Evolutionary conservation across 2,888 invertebrate species (phyloP).

Genomic region (Lasioglossum vierecki): DNA sequence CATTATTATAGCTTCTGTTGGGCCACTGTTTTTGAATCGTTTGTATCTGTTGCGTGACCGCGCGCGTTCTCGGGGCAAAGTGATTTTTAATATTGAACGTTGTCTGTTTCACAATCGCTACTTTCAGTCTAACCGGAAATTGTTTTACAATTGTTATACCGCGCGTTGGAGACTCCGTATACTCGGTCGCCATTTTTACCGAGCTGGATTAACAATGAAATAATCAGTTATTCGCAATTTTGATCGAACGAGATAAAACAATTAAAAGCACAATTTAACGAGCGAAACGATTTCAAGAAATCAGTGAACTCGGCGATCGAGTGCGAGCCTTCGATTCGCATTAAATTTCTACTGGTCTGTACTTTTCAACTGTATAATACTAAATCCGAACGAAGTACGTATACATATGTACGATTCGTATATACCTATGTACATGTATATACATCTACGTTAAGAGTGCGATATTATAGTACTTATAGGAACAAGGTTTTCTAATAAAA

Average conservation of each 20-base stretch:
- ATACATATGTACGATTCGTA: constrained; percentile 52
- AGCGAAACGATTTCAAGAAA: background rate
- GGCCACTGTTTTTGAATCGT: background rate
- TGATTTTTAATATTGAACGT: constrained; percentile 28
- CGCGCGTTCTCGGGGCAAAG: background rate
- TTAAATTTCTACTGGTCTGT: constrained; percentile 65
- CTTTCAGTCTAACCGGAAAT: constrained; percentile 38
- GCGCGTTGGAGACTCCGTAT: constrained; percentile 35
- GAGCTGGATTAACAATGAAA: background rate
- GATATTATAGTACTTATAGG: constrained; percentile 68
- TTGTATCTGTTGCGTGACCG: background rate
- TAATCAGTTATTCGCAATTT: background rate
- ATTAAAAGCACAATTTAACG: background rate
- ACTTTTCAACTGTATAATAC: constrained; percentile 76
- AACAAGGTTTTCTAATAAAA: constrained; percentile 75
- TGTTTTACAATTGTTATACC: constrained; percentile 9
- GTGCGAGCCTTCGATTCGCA: constrained; percentile 57
- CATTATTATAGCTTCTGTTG: background rate
- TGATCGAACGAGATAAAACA: background rate
- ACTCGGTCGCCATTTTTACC: background rate
- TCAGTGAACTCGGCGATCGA: constrained; percentile 4
- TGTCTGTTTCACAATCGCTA: constrained; percentile 33
- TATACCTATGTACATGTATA: constrained; percentile 60
- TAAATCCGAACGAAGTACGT: constrained; percentile 51
- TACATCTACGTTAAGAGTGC: constrained; percentile 59